Base-by-base conservation (phyloP, 2,888 invertebrate genomes). In the Drosophila quinaria region DNA sequence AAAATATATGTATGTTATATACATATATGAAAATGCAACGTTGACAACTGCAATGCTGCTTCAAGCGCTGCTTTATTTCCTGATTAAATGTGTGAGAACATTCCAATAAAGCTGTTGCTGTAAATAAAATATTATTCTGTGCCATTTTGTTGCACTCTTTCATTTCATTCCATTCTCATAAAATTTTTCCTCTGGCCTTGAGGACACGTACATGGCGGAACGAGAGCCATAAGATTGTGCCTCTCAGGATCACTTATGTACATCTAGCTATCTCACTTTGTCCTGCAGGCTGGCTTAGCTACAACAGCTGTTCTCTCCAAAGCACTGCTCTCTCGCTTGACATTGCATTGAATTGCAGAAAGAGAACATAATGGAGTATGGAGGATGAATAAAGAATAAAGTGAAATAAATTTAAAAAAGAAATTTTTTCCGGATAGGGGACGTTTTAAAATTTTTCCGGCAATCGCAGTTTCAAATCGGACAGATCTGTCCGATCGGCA, bases 11-110 rank as follows among this genome's bases (percentile, higher is more conserved):
- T 22, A 47, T 58, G n/a, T n/a, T n/a, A n/a, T n/a, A n/a, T n/a
- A n/a, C n/a, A n/a, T 37, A 13, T 17, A 58, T 15, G n/a, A n/a
- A n/a, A n/a, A n/a, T 35, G n/a, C 54, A 54, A 54, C 62, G 62
- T 50, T 73, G 69, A 54, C 71, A 75, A 39, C 60, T 19, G 22
- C 58, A 62, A 39, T 15, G 66, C 51, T 54, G 59, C 54, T 69
- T 61, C 42, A 63, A 56, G 15, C 41, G 29, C 44, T 33, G 15
- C 50, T 37, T 63, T 54, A 55, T 59, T 41, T 46, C 15, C 51
- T 39, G 55, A 60, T 52, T 63, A 63, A 63, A 35, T 25, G 22
- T 39, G 39, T 8, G 33, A 44, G 44, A 25, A 11, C 39, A 25
- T 39, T 11, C n/a, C 33, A 31, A 6, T 44, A 10, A 19, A 33